Evolutionary conservation across 2,888 invertebrate species (phyloP), one percentile per base, ranked within the genome.

Genomic region (Hirtodrosophila histrioides): DNA sequence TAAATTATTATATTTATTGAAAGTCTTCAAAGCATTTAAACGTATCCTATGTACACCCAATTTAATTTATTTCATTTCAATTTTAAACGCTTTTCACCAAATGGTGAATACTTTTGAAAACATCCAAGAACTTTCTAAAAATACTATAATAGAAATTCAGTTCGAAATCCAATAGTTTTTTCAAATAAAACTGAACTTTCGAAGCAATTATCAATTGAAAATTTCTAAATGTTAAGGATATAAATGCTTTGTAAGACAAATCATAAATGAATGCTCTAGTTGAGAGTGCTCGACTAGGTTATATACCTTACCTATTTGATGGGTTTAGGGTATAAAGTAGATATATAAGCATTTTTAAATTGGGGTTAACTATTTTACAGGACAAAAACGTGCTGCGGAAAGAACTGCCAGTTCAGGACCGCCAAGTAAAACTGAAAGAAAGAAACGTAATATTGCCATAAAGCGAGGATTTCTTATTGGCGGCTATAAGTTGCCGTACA

Each of bases 401-500:
- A 0, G 41, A 8, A 6, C 4, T 31, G 9, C 43, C 1, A 40
- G 36, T 5, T 3, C 43, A 0, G 10, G 9, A 3, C 3, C 10
- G 5, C 10, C 9, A 3, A 37, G 35, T 0, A 36, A 54, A 17
- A n/a, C 9, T 9, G 43, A 44, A 3, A 40, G 7, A 4, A 76
- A 75, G 39, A 46, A 45, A 29, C 53, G 11, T 11, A 72, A 39
- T 10, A 3, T 27, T 0, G 7, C 43, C 3, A 9, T 5, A 3
- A 10, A 45, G n/a, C 64, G 40, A 3, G 46, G 12, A 35, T 80
- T 80, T 12, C 17, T 75, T 7, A 62, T 80, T 46, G 75, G 51
- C 4, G 80, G 83, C 10, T 51, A 23, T 7, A 53, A 41, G 5
- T 31, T 80, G 31, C 78, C 80, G 10, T 83, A 78, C 10, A 44